Evolutionary conservation across 2,113 vertebrate genomes (phyloP), one percentile per base, ranked within the genome.

Genomic region (Ellobius talpinus): DNA sequence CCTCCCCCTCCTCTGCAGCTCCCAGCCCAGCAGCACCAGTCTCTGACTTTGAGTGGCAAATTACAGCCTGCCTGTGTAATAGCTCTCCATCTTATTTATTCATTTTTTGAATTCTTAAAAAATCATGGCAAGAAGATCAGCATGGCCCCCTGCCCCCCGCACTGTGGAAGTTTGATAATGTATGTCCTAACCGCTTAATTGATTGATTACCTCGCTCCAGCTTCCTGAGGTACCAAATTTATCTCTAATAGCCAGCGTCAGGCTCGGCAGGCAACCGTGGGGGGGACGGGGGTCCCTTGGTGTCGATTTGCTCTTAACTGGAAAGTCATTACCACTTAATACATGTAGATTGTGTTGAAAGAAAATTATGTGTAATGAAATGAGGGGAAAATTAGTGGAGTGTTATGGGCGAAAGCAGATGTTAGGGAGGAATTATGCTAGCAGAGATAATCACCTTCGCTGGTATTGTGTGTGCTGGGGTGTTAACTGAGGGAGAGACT

Each of bases 261-360:
- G 99, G 98, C 98, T 98, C 98, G 97, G 98, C 98, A 98, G 99
- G 98, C 98, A 99, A 99, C 99, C 98, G 98, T 98, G 97, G 98
- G 98, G 98, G 98, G 98, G 98, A 95, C 77, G 55, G 96, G 98
- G 98, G 99, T 99, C 99, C 99, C 99, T 98, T 99, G 99, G 99
- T 99, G 99, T 99, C 99, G 99, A 99, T 99, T 99, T 99, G 99
- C 99, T 99, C 99, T 99, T 99, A 99, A 99, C 99, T 99, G 98
- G 99, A 99, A 99, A 99, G 99, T 99, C 99, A 99, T 99, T 99
- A 99, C 98, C 99, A 99, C 99, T 99, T 99, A 99, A 99, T 99
- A 99, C 99, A 99, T 99, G 99, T 99, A 99, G 99, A 99, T 99
- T 99, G 99, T 99, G 99, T 99, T 99, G 98, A 99, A 99, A 99